Evolutionary conservation across 2,888 invertebrate genomes (phyloP), one percentile per base, ranked within the genome.

Genomic region (Acrobasis repandana): DNA sequence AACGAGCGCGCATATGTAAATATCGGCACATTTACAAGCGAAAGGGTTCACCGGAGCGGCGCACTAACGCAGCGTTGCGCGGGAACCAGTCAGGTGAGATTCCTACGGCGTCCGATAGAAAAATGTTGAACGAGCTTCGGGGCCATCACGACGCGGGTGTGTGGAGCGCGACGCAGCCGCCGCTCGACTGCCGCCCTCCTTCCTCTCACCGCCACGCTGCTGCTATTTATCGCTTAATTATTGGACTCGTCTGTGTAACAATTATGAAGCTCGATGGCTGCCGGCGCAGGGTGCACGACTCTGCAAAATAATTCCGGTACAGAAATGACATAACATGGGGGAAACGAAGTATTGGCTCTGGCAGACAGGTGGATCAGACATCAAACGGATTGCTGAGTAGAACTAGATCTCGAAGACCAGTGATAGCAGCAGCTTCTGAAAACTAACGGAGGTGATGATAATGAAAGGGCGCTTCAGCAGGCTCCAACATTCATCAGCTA

Each of bases 71-170:
- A 85, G 88, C 83, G 88, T 87, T 89, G 87, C 86, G 90, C 88
- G 88, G 90, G 93, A 94, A 94, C 94, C 93, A 93, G 94, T 94
- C 93, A 93, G 93, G 93, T 92, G 89, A 93, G 93, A 93, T 94
- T 93, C 93, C 93, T 93, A 93, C 90, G 90, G 90, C 90, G 93
- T 92, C 91, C 90, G 91, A 90, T 90, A 90, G 93, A 93, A 93
- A 93, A 93, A 93, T 93, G 92, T 93, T 90, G 93, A 88, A 85
- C 79, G 76, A 85, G 82, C 84, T 83, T 85, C 77, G 77, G 83
- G 82, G 84, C 81, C 86, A 88, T 88, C 88, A 86, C 86, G 82
- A 66, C 80, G 75, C 87, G 85, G 80, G 77, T 85, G 90, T 90
- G 86, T 86, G 85, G 75, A 83, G 76, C 89, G 90, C 84, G 80